Percentiles rank a stretch among this genome's conserved stretches.
Conservation (phyloP, 2,888 invertebrate genomes). For the Psylliodes chrysocephalus region DNA sequence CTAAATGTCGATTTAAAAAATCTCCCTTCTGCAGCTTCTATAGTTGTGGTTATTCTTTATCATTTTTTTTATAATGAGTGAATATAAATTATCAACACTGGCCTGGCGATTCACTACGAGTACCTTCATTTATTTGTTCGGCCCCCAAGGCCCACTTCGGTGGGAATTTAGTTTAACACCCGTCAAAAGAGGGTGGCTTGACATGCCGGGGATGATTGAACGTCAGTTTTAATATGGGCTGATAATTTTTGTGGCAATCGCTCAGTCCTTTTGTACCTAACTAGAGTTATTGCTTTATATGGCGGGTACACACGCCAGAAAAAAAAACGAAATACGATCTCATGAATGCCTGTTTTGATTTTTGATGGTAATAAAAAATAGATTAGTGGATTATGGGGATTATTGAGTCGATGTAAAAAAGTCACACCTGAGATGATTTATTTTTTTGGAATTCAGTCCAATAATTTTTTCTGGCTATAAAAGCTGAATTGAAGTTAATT, state of each 20-base stretch:
- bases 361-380: conserved; percentile 45
- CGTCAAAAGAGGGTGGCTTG: conserved; percentile 53
- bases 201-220: conserved; percentile 51
- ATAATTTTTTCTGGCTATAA: neutral
- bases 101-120: conserved; percentile 29
- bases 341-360: conserved; percentile 41
- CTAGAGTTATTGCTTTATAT: conserved; percentile 56
- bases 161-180: conserved; percentile 58
- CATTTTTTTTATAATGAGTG: neutral
- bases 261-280: conserved; percentile 52
- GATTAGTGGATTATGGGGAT: conserved; percentile 24
- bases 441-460: neutral
- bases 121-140: conserved; percentile 46
- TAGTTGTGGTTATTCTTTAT: neutral
- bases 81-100: neutral
- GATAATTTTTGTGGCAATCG: conserved; percentile 56
- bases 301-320: conserved; percentile 46
- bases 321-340: conserved; percentile 40
- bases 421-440: conserved; percentile 25
- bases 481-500: neutral
- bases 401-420: conserved; percentile 24
- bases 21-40: no score
- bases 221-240: conserved; percentile 57
- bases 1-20: no score
- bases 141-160: conserved; percentile 54